Conservation (phyloP, 30 jellyfish, hydroid and myxozoan species). For the Calvadosia cruxmelitensis region DNA sequence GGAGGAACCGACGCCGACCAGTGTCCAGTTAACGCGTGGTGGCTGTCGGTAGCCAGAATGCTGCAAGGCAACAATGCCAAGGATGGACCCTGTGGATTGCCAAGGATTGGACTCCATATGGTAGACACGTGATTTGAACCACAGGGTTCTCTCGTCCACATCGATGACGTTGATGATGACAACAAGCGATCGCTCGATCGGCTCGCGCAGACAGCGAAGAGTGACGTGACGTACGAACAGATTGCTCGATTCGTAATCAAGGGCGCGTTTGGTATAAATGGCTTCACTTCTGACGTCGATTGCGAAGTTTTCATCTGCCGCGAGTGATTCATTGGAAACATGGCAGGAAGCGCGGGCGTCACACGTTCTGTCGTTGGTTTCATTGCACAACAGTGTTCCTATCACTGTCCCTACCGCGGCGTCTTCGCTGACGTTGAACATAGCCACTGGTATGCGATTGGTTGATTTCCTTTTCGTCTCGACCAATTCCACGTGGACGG, state of each 20-base stretch:
- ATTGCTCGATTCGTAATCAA: not conserved
- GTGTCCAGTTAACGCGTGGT: not conserved
- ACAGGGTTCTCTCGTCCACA: not conserved
- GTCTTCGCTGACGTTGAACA: not conserved
- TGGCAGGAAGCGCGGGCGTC: not conserved
- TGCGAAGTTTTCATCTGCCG: not conserved
- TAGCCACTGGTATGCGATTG: not conserved
- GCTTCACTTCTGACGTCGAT: not conserved
- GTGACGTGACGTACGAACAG: not conserved
- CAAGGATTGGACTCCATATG: not conserved
- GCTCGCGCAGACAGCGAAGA: not conserved
- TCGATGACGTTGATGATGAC: not conserved
- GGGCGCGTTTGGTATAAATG: not conserved
- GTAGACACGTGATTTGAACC: not conserved
- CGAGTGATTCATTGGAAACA: no score
- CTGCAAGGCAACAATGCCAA: not conserved
- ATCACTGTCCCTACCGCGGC: not conserved
- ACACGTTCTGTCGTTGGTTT: not conserved
- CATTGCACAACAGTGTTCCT: not conserved
- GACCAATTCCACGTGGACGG: not conserved
- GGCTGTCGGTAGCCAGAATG: not conserved
- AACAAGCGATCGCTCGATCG: not conserved
- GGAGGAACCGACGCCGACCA: not conserved
- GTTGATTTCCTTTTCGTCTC: not conserved
- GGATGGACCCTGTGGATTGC: not conserved